These are phyloP conservation scores for Ormyrus pomaceus DNA, from an alignment of 2,888 invertebrate species.

Conservation along the genomic window DNA sequence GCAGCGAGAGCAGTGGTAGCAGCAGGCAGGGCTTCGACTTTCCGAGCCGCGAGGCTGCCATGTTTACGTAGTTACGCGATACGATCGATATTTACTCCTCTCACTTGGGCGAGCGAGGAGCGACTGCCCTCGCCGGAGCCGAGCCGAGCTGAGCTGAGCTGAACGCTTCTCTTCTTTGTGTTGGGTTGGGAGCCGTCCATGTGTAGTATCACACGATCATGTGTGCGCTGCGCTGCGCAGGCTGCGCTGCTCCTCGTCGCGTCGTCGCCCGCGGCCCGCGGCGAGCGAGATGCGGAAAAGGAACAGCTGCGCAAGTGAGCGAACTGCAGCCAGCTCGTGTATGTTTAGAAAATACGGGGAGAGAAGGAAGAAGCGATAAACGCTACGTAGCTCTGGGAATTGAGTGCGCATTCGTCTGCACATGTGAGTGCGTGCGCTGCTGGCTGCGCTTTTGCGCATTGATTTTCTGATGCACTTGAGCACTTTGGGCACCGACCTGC, in stretches of 20 bases:
- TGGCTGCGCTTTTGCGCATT: too few species aligned
- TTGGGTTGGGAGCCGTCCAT: too few species aligned
- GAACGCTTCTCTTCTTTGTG: too few species aligned
- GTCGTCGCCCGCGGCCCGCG: too few species aligned
- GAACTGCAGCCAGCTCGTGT: not conserved
- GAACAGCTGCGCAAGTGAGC: not conserved
- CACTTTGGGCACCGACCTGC: too few species aligned
- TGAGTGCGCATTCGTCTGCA: too few species aligned
- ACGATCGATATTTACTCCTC: slow-evolving; percentile 20
- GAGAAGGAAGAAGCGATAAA: slow-evolving; percentile 9
- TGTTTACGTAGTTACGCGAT: not conserved
- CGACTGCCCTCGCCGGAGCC: slow-evolving; percentile 23
- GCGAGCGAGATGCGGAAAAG: slow-evolving; percentile 21
- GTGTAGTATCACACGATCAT: too few species aligned
- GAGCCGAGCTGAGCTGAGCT: not conserved
- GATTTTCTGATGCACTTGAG: too few species aligned
- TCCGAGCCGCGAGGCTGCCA: slow-evolving; percentile 48
- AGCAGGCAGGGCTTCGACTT: slow-evolving; percentile 6
- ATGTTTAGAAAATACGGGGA: slow-evolving; percentile 6
- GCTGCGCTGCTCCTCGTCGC: too few species aligned
- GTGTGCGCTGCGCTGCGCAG: too few species aligned
- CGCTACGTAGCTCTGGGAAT: too few species aligned
- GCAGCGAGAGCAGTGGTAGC: not conserved
- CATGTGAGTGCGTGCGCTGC: too few species aligned
- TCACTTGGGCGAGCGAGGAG: slow-evolving; percentile 32